Conservation (phyloP, 2,888 invertebrate species). For the Cantharis rufa region DNA sequence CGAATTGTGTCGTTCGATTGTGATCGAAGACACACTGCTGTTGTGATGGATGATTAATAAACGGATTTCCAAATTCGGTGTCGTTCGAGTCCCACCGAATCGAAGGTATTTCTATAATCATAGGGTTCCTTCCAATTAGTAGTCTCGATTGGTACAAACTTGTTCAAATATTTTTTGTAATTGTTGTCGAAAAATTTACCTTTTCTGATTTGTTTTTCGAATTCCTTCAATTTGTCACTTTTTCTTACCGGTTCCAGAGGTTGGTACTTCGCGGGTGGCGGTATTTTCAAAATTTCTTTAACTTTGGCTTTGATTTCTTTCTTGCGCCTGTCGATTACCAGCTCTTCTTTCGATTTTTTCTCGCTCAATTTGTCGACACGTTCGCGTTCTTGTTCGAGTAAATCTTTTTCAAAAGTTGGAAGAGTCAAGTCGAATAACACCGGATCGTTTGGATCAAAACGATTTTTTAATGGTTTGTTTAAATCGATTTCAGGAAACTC, state of each 20-base stretch:
- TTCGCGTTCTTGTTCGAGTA: slow-evolving; percentile 51
- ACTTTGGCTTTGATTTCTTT: slow-evolving; percentile 47
- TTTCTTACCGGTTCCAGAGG: slow-evolving; percentile 52
- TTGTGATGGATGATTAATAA: slow-evolving; percentile 32
- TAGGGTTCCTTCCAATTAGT: slow-evolving; percentile 48
- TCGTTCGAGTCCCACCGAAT: slow-evolving; percentile 53
- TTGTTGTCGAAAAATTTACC: slow-evolving; percentile 53
- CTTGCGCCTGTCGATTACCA: slow-evolving; percentile 48
- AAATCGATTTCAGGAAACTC: slow-evolving; percentile 28
- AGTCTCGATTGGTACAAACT: slow-evolving; percentile 28
- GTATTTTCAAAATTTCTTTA: slow-evolving; percentile 44
- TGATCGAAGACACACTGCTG: slow-evolving; percentile 44
- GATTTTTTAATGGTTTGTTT: slow-evolving; percentile 31
- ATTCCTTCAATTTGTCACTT: slow-evolving; percentile 51
- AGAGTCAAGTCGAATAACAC: slow-evolving; percentile 36
- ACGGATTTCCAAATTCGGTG: slow-evolving; percentile 54
- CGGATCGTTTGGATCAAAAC: slow-evolving; percentile 31
- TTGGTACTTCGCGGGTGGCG: slow-evolving; percentile 45
- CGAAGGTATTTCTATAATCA: slow-evolving; percentile 50
- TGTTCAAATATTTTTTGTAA: slow-evolving; percentile 50
- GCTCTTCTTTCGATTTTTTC: slow-evolving; percentile 51
- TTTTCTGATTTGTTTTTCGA: slow-evolving; percentile 50
- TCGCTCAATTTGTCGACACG: slow-evolving; percentile 49
- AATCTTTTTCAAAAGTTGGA: slow-evolving; percentile 49
- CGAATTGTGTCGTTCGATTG: slow-evolving; percentile 42